Base-by-base conservation (phyloP, 2,888 invertebrate genomes). In the Volucella inanis region DNA sequence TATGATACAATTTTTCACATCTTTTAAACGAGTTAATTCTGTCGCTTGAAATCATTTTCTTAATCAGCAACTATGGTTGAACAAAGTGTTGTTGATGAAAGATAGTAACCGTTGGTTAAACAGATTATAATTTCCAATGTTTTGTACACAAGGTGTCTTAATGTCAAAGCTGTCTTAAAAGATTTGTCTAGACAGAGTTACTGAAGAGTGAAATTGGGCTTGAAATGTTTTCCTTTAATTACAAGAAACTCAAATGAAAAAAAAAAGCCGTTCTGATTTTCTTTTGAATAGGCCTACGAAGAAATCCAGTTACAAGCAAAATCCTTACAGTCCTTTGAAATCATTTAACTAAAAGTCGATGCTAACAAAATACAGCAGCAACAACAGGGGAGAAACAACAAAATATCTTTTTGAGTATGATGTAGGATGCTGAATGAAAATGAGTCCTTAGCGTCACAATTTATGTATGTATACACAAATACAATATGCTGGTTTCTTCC, bases 1-100 rank as follows among this genome's bases (percentile, higher is more conserved):
- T 9, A 38, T 57, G 31, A 39, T 43, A 68, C 14, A 15, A 38
- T 14, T 47, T 22, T 59, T 50, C 11, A 45, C 22, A 43, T 45
- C n/a, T 41, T 18, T 0, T 41, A 39, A 70, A 77, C 49, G 62
- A 62, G 62, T 9, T 47, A 11, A 68, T n/a, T 31, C 11, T n/a
- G 49, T 65, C 41, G 50, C 47, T 57, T 65, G 55, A 49, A 18
- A 22, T 38, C 47, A 31, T 50, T n/a, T 38, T 43, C 45, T 31
- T 3, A n/a, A 11, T 22, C 41, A 31, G 43, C 50, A 67, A 67
- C 47, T 38, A 57, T 4, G 14, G 14, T 31, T 55, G 55, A 77
- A 77, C 57, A 41, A 59, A 57, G 64, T 22, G 22, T 18, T 8
- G 15, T 18, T 41, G 39, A 43, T 14, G 22, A 12, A 43, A 71